These are phyloP conservation scores for Linepithema humile DNA, from an alignment of 1,140 invertebrate species.

Conservation along the genomic window DNA sequence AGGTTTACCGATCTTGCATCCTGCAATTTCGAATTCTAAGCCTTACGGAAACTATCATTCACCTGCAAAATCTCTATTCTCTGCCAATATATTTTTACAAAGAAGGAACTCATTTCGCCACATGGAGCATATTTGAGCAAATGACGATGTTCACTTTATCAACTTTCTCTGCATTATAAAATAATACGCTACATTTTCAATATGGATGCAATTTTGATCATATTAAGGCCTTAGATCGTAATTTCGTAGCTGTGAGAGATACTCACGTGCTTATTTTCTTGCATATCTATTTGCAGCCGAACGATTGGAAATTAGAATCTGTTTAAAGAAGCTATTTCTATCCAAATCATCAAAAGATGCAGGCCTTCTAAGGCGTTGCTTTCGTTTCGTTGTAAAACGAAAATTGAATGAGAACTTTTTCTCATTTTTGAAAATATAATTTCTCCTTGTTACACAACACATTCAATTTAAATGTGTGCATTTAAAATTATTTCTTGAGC, in stretches of 20 bases:
- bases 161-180: conserved; percentile 24
- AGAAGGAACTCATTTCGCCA: conserved; percentile 20
- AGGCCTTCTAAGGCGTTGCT: not conserved
- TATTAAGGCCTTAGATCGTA: conserved; percentile 6
- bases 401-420: no score
- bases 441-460: no score
- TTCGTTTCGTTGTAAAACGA: not conserved
- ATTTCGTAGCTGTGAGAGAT: not conserved
- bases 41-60: not conserved
- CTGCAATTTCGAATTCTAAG: not conserved
- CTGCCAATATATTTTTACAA: conserved; percentile 5
- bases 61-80: conserved; percentile 9
- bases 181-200: conserved; percentile 34
- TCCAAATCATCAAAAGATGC: not conserved
- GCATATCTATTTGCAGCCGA: not conserved
- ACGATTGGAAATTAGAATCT: conserved; percentile 3
- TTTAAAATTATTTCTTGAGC: no score
- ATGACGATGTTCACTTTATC: not conserved
- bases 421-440: no score
- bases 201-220: conserved; percentile 29
- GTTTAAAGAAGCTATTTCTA: not conserved
- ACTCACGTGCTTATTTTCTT: not conserved
- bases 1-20: not conserved
- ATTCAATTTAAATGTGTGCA: no score
- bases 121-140: not conserved